These are phyloP conservation scores for Cotesia typhae DNA, from an alignment of 1,140 invertebrate genomes.

Conservation along the genomic window DNA sequence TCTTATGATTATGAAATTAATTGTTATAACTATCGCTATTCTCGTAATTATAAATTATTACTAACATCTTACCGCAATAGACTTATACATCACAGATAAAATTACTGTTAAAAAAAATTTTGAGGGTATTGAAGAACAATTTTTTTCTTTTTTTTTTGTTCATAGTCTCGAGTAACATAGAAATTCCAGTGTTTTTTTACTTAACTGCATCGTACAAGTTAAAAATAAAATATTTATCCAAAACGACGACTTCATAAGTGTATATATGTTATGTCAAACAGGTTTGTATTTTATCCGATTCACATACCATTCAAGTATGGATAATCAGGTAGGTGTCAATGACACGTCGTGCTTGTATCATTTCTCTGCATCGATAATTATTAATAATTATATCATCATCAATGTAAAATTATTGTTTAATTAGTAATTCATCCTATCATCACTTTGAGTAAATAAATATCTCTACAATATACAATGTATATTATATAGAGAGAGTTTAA, in stretches of 20 bases:
- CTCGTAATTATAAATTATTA: background rate
- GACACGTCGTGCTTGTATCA: constrained; percentile 27
- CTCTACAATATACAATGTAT: too few species aligned
- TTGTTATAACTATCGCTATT: background rate
- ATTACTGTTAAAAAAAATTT: background rate
- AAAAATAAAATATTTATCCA: constrained; percentile 29
- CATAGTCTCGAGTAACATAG: constrained; percentile 5
- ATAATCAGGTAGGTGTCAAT: constrained; percentile 36
- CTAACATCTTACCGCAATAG: too few species aligned
- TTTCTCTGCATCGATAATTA: too few species aligned
- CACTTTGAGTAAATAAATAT: too few species aligned
- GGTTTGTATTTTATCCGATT: constrained; percentile 35
- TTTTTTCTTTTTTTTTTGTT: background rate
- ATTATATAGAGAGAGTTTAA: too few species aligned
- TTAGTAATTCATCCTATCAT: too few species aligned
- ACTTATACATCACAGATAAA: background rate
- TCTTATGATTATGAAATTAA: background rate
- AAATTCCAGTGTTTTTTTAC: background rate
- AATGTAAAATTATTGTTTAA: too few species aligned
- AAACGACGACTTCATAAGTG: constrained; percentile 19
- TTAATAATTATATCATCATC: too few species aligned
- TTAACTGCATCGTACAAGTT: constrained; percentile 24
- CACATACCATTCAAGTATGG: constrained; percentile 14
- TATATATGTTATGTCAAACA: constrained; percentile 24
- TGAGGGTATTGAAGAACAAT: background rate